Percentiles rank a stretch among this genome's conserved stretches.
Evolutionary conservation across 2,113 vertebrate genomes (phyloP).

Genomic region (Ramphastos sulfuratus): DNA sequence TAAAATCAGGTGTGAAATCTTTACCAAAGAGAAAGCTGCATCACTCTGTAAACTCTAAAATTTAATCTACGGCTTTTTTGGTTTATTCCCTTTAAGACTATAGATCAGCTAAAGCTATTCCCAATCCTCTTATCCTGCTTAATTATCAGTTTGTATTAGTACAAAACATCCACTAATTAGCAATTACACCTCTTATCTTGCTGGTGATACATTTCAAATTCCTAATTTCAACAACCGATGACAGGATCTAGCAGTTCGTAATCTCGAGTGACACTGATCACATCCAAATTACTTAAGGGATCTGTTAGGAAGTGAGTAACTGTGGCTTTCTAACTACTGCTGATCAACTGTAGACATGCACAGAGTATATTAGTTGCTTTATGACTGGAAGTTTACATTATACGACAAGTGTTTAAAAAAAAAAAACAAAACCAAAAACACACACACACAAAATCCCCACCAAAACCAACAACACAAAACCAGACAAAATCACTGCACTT

Average conservation of each 20-base stretch:
- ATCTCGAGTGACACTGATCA: constrained; percentile 15
- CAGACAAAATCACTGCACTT: background rate
- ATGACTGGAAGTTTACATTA: background rate
- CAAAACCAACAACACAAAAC: too few relatives aligned
- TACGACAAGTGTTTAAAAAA: background rate
- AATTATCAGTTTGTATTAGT: constrained; percentile 50
- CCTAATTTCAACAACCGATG: background rate
- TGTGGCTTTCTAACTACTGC: background rate
- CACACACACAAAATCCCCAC: too few relatives aligned
- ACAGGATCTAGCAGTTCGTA: background rate
- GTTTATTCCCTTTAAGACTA: constrained; percentile 30
- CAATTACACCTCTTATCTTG: constrained; percentile 20
- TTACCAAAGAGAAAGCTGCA: background rate
- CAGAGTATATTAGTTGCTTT: background rate
- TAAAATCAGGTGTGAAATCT: background rate
- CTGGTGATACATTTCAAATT: constrained; percentile 12
- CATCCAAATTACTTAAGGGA: background rate
- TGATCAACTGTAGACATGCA: background rate
- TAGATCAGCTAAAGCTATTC: constrained; percentile 33
- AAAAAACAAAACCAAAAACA: background rate
- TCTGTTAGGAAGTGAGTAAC: background rate
- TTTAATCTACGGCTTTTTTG: background rate
- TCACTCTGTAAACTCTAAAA: background rate
- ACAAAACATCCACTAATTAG: constrained; percentile 46
- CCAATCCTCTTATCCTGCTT: constrained; percentile 40